These are phyloP conservation scores for Cartodere bifasciata DNA, from an alignment of 2,888 invertebrate genomes.

Conservation along the genomic window DNA sequence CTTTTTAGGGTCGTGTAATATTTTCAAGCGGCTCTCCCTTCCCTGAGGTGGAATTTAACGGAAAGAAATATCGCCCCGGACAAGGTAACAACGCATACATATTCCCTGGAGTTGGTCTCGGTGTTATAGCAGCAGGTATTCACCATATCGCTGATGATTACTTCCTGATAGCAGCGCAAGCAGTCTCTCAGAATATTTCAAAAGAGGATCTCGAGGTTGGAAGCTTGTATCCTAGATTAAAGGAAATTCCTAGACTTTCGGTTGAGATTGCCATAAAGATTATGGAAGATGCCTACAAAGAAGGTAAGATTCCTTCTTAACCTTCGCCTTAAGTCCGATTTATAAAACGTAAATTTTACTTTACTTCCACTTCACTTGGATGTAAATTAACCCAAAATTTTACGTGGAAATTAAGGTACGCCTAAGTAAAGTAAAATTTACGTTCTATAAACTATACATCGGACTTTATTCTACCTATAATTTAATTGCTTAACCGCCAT, in stretches of 20 bases:
- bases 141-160: constrained; percentile 88
- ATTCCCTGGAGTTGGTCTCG: constrained; percentile 92
- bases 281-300: constrained; percentile 78
- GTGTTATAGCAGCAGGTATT: constrained; percentile 82
- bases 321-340: no score
- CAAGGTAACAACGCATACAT: constrained; percentile 98
- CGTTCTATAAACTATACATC: no score
- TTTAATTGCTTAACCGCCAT: no score
- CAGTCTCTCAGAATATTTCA: constrained; percentile 72
- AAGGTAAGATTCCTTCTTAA: no score
- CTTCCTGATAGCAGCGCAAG: constrained; percentile 89
- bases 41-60: constrained; percentile 66
- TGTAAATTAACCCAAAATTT: no score
- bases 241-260: constrained; percentile 75
- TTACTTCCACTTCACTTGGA: no score
- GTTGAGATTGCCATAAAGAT: constrained; percentile 79
- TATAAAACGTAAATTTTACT: no score
- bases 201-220: constrained; percentile 72
- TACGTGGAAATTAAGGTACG: no score
- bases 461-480: neutral
- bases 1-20: constrained; percentile 71
- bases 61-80: constrained; percentile 76
- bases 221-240: constrained; percentile 85
- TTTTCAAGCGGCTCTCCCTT: constrained; percentile 97
- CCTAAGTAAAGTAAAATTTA: no score